Conservation (phyloP, 2,888 invertebrate species). For the Tipula lateralis region DNA sequence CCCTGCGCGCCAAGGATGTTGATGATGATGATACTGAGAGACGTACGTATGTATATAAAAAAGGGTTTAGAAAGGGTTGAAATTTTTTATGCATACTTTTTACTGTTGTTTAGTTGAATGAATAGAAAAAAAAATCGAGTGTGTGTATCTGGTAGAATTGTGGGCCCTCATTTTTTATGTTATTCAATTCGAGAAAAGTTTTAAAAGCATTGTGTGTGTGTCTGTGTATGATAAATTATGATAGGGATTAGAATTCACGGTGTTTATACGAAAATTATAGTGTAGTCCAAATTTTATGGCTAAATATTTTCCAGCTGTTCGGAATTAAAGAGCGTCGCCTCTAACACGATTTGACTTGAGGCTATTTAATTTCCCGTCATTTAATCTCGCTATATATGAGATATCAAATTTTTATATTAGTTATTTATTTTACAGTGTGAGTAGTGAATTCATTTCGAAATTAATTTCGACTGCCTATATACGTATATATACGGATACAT, state of each 20-base stretch:
- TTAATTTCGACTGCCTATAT: not conserved
- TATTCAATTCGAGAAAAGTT: not conserved
- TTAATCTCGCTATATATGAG: not conserved
- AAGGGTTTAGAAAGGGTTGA: conserved; percentile 15
- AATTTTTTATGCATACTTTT: not conserved
- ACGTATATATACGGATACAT: too few relatives aligned
- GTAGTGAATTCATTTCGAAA: not conserved
- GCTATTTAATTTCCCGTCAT: conserved; percentile 11
- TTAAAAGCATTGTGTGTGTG: not conserved
- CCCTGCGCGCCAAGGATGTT: conserved; percentile 8
- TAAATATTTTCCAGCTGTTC: not conserved
- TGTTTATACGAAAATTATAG: not conserved
- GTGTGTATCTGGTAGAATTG: not conserved
- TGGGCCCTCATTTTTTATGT: conserved; percentile 11
- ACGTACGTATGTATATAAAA: not conserved
- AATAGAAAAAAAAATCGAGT: not conserved
- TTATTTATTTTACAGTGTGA: not conserved
- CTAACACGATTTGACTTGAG: not conserved
- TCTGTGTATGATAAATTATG: not conserved
- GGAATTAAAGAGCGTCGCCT: not conserved
- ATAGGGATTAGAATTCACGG: not conserved
- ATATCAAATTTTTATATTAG: not conserved
- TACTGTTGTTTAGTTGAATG: not conserved
- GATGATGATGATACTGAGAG: not conserved
- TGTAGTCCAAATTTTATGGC: not conserved